phyloP scores from a whole-genome alignment of 2,797 vertebrate species.

The Pyrocephalus nanus region DNA sequence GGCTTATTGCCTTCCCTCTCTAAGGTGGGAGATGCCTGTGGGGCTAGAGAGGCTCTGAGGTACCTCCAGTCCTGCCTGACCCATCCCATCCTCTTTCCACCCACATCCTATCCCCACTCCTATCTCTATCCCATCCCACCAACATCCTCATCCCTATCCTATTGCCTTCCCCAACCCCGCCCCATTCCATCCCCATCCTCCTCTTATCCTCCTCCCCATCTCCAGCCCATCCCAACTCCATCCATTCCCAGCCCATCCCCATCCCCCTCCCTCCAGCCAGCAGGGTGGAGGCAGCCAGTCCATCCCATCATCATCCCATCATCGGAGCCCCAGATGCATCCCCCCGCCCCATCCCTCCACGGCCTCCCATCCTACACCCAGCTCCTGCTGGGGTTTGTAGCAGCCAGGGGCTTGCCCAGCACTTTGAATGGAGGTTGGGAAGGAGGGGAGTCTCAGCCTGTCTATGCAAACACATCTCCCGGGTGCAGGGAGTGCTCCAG shows the following conservation, averaged over 20 bases:
- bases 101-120: not conserved
- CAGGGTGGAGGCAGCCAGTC: not conserved
- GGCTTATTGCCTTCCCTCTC: not conserved
- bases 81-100: not conserved
- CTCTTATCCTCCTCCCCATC: not conserved
- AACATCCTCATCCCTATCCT: not conserved
- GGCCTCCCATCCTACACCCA: not conserved
- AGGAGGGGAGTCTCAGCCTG: not conserved
- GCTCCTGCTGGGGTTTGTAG: not conserved
- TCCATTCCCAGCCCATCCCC: not conserved
- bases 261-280: not conserved
- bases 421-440: not conserved
- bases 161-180: not conserved
- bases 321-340: rapidly evolving
- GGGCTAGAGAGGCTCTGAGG: not conserved
- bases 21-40: not conserved
- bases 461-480: not conserved
- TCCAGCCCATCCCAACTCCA: not conserved
- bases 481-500: not conserved
- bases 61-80: not conserved
- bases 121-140: not conserved
- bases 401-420: not conserved
- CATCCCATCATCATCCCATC: rapidly evolving
- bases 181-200: not conserved
- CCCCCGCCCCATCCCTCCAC: not conserved